Conservation (phyloP, 2,797 vertebrate species). For the Zalophus californianus region DNA sequence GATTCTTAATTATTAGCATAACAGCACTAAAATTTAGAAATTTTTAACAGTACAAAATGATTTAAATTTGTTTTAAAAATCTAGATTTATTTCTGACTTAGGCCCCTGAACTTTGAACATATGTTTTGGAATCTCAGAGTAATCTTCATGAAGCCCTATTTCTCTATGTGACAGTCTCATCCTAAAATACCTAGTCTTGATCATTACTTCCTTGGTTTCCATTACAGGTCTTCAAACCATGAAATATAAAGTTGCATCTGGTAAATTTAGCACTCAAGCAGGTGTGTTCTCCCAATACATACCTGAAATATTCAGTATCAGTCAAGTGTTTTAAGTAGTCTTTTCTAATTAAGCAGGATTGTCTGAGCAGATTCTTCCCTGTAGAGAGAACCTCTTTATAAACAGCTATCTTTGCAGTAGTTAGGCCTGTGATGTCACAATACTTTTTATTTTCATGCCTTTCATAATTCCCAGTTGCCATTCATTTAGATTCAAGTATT, state of each 20-base stretch:
- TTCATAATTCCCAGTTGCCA: slow-evolving; percentile 59
- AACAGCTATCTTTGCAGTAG: slow-evolving; percentile 60
- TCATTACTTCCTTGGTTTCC: slow-evolving; percentile 53
- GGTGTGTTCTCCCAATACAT: slow-evolving; percentile 66
- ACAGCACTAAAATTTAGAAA: background rate
- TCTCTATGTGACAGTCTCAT: background rate
- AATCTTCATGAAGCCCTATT: background rate
- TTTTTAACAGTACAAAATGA: background rate
- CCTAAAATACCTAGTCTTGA: slow-evolving; percentile 43
- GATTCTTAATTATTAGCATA: slow-evolving; percentile 7
- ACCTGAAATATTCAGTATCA: slow-evolving; percentile 71
- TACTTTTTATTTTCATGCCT: slow-evolving; percentile 61
- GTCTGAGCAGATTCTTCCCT: slow-evolving; percentile 63
- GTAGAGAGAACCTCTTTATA: slow-evolving; percentile 58
- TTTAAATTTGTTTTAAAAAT: slow-evolving; percentile 26
- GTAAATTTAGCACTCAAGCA: slow-evolving; percentile 71
- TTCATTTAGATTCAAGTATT: slow-evolving; percentile 63
- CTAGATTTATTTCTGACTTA: slow-evolving; percentile 2
- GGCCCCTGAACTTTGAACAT: background rate
- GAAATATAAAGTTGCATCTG: slow-evolving; percentile 43
- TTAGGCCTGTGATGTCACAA: slow-evolving; percentile 48
- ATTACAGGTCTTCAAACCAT: slow-evolving; percentile 13
- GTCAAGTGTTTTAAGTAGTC: slow-evolving; percentile 72
- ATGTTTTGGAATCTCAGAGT: background rate
- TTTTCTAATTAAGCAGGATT: slow-evolving; percentile 78